Percentiles rank a stretch among this genome's conserved stretches.
Evolutionary conservation across 2,888 invertebrate genomes (phyloP).

Genomic region (Macroteleia sp.): DNA sequence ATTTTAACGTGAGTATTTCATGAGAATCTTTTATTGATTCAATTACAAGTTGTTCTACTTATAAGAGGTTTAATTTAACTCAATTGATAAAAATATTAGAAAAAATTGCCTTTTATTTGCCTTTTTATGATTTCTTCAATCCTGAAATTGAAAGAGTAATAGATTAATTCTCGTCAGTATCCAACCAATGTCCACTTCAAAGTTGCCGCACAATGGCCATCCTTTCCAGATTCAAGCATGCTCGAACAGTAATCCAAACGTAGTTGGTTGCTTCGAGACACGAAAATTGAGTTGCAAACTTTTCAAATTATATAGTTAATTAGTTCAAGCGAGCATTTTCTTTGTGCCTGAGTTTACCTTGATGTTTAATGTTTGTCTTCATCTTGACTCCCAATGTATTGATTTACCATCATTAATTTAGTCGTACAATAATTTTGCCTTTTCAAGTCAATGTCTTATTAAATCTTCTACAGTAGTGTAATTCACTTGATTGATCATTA

Average conservation of each 20-base stretch:
- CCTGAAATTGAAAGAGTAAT: conserved; percentile 36
- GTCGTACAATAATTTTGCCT: conserved; percentile 14
- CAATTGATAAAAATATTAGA: no score
- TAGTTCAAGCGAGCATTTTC: conserved; percentile 54
- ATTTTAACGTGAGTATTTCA: no score
- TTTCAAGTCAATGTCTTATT: conserved; percentile 47
- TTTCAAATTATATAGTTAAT: conserved; percentile 77
- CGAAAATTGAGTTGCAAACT: conserved; percentile 70
- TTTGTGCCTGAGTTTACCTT: background rate
- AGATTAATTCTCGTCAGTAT: conserved; percentile 61
- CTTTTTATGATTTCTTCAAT: conserved; percentile 20
- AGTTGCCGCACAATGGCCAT: conserved; percentile 64
- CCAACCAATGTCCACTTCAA: conserved; percentile 58
- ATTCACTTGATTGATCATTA: conserved; percentile 75
- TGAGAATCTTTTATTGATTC: no score
- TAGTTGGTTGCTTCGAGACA: conserved; percentile 75
- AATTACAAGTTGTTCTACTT: no score
- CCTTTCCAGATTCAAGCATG: conserved; percentile 41
- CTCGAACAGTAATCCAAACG: conserved; percentile 73
- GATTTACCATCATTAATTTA: conserved; percentile 17
- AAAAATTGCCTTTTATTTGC: no score
- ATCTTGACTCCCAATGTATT: conserved; percentile 6
- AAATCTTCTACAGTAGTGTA: conserved; percentile 60
- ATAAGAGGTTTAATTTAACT: no score
- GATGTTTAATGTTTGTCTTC: background rate